Evolutionary conservation across 2,797 vertebrate species (phyloP), one percentile per base, ranked within the genome.

Genomic region (Microctenopoma stevenorrisi): DNA sequence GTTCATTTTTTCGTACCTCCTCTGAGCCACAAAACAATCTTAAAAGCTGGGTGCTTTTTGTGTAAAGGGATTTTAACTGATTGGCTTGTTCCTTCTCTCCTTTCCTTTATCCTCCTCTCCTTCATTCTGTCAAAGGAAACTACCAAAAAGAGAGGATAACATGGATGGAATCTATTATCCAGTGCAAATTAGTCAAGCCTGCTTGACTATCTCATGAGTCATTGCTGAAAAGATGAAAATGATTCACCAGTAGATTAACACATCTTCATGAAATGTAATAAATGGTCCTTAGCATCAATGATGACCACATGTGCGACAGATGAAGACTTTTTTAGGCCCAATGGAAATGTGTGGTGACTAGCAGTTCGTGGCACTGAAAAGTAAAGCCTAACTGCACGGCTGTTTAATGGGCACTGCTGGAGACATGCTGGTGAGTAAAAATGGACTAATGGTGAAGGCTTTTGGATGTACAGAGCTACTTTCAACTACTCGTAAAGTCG

Each of bases 201-300:
- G 86, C 75, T 86, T 72, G 81, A 80, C 78, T 65, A 74, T 85
- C 77, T 82, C 79, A 78, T 76, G 86, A 86, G 79, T 89, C 85
- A 89, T 88, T 89, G 83, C 68, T 48, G 67, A 60, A 87, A 86
- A 88, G 81, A 81, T 86, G 86, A 84, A 90, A 88, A 85, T 78
- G 83, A 84, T 85, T 86, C 75, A 81, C 70, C 56, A 71, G 77
- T 74, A 87, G 68, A 90, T 89, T 90, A 90, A 73, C 84, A 74
- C 46, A 51, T 89, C 76, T 81, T 86, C 47, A 35, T 74, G 72
- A 74, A 80, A 85, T 58, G 60, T 85, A 84, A 85, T 87, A 86
- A 88, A 89, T 86, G 85, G 79, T 82, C 69, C 84, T 86, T 75
- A 79, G 71, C 79, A 62, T 85, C 64, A 3, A 43, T 82, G 84